These are phyloP conservation scores for Rotaria magnacalcarata DNA, from an alignment of 2,888 invertebrate genomes.

Conservation along the genomic window DNA sequence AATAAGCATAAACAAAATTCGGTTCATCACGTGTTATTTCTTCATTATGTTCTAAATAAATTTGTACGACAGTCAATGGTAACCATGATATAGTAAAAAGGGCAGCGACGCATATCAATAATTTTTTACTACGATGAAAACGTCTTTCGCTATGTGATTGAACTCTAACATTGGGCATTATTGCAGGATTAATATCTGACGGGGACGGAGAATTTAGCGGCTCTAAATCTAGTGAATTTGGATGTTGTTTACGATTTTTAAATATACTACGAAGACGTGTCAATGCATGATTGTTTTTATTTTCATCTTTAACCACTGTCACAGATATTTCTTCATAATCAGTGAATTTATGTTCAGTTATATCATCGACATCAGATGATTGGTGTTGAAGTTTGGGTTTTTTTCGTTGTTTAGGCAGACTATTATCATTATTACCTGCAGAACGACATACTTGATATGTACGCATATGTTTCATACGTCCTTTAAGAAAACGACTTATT, in stretches of 20 bases:
- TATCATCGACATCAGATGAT: neutral
- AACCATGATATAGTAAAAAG: neutral
- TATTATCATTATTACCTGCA: neutral
- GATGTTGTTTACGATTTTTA: neutral
- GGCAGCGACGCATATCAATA: constrained; percentile 29
- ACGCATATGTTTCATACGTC: constrained; percentile 22
- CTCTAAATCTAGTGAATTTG: neutral
- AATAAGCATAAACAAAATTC: neutral
- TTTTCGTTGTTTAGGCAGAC: neutral
- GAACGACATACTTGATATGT: neutral
- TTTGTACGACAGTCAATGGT: constrained; percentile 17
- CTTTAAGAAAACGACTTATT: constrained; percentile 29
- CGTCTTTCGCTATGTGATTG: constrained; percentile 31
- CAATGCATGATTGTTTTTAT: neutral
- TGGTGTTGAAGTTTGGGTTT: neutral
- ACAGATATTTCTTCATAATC: neutral
- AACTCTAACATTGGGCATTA: neutral
- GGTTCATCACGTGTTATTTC: neutral
- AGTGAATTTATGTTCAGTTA: neutral
- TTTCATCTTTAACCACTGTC: neutral
- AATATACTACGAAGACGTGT: neutral
- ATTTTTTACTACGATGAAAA: constrained; percentile 25
- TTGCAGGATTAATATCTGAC: neutral
- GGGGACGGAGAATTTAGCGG: neutral
- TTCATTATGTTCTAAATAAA: neutral